Conservation (phyloP, 2,888 invertebrate species). For the Scaptomyza reducta region DNA sequence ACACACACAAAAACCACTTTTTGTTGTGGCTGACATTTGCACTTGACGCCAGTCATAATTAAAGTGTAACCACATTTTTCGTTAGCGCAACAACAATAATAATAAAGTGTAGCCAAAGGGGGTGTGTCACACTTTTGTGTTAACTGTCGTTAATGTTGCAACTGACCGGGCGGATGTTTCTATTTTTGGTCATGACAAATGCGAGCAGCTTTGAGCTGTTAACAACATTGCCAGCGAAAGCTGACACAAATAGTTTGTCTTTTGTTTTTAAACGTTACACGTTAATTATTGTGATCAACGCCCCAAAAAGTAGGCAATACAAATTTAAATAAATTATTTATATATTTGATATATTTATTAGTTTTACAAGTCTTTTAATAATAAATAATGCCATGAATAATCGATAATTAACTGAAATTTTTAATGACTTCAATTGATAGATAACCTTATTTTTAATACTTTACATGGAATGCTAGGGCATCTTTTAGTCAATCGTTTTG, state of each 20-base stretch:
- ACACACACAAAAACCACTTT: conserved; percentile 24
- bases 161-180: conserved; percentile 22
- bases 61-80: conserved; percentile 60
- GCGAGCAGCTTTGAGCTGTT: conserved; percentile 9
- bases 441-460: neutral
- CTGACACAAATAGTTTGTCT: conserved; percentile 12
- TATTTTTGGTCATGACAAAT: conserved; percentile 38
- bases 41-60: conserved; percentile 74
- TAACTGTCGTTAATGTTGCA: conserved; percentile 36
- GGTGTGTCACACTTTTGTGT: conserved; percentile 22
- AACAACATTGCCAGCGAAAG: conserved; percentile 4
- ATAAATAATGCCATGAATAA: no score
- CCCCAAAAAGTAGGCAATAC: neutral
- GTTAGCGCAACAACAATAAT: conserved; percentile 5
- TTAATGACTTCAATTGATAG: no score
- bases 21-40: conserved; percentile 46
- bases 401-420: no score
- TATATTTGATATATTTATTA: no score
- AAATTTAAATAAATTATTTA: no score
- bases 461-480: neutral
- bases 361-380: no score
- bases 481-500: neutral
- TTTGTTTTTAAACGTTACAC: neutral
- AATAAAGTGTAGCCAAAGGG: neutral
- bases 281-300: no score